Percentiles rank a stretch among this genome's conserved stretches.
Conservation (phyloP, 2,797 vertebrate species). For the Enteromius argenteus region DNA sequence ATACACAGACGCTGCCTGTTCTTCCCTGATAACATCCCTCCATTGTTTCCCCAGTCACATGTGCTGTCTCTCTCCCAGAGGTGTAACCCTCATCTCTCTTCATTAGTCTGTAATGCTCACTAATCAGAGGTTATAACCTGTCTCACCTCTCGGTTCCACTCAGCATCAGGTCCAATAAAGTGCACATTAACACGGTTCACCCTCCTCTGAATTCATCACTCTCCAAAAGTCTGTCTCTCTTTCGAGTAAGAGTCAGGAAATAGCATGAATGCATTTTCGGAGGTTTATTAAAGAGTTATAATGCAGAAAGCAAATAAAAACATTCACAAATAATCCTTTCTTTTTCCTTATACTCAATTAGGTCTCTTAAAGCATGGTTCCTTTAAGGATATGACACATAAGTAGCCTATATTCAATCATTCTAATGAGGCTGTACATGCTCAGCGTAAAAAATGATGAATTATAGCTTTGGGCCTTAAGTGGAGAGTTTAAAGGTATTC, state of each 20-base stretch:
- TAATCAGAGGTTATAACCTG: constrained; percentile 69
- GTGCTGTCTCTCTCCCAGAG: constrained; percentile 18
- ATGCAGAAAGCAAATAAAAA: constrained; percentile 1
- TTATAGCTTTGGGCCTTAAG: constrained; percentile 27
- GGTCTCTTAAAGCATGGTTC: background rate
- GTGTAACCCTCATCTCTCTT: constrained; percentile 49
- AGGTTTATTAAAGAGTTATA: background rate
- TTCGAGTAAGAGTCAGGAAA: constrained; percentile 3
- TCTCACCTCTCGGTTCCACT: constrained; percentile 59
- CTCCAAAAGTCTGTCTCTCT: constrained; percentile 2
- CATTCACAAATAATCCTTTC: background rate
- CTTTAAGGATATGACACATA: constrained; percentile 14
- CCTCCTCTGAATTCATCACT: constrained; percentile 37
- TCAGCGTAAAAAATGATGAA: constrained; percentile 21
- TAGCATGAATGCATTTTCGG: background rate
- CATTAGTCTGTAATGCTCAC: constrained; percentile 65
- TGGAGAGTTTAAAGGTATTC: constrained; percentile 33
- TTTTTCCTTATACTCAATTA: constrained; percentile 14
- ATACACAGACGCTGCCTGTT: background rate
- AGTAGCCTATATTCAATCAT: constrained; percentile 29
- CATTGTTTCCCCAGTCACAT: constrained; percentile 33
- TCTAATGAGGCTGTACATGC: constrained; percentile 19
- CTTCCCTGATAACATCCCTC: constrained; percentile 10
- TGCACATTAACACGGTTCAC: constrained; percentile 60
- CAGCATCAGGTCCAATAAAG: constrained; percentile 62